phyloP scores from a whole-genome alignment of 2,113 vertebrate species.

The Riparia riparia region DNA sequence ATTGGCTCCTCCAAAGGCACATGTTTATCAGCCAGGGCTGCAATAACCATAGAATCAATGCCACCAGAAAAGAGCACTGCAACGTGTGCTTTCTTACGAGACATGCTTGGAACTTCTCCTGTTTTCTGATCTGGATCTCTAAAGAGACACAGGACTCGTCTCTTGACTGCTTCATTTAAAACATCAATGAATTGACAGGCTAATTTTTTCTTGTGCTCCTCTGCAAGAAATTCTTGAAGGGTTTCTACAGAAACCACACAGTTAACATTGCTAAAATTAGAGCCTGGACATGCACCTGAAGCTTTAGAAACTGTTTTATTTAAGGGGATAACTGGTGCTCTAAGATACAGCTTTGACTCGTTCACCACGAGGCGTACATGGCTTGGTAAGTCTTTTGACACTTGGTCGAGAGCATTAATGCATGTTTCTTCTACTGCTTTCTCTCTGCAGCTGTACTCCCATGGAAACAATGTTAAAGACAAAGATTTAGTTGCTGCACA shows the following conservation, averaged over 20 bases:
- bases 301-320: conserved; percentile 73
- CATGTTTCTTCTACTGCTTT: not conserved
- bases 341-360: conserved; percentile 69
- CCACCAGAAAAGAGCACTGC: conserved; percentile 95
- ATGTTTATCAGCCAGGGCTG: conserved; percentile 87
- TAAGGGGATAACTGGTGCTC: conserved; percentile 80
- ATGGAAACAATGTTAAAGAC: conserved; percentile 82
- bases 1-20: conserved; percentile 84
- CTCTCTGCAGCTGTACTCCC: conserved; percentile 68
- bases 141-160: conserved; percentile 80
- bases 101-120: not conserved
- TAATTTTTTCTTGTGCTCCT: conserved; percentile 50
- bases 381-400: conserved; percentile 70
- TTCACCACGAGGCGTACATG: conserved; percentile 67
- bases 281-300: not conserved
- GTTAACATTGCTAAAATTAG: not conserved
- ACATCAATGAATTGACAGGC: conserved; percentile 79
- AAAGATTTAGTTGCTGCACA: conserved; percentile 53
- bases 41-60: conserved; percentile 92
- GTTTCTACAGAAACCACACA: conserved; percentile 38
- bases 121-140: not conserved
- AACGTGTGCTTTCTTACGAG: conserved; percentile 66
- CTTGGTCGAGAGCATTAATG: not conserved
- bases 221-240: conserved; percentile 76
- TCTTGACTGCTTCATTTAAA: conserved; percentile 83